A percentile compares a stretch with the other conserved stretches of the same genome.
phyloP scores from a whole-genome alignment of 2,113 vertebrate genomes.

The Cyanoderma ruficeps region DNA sequence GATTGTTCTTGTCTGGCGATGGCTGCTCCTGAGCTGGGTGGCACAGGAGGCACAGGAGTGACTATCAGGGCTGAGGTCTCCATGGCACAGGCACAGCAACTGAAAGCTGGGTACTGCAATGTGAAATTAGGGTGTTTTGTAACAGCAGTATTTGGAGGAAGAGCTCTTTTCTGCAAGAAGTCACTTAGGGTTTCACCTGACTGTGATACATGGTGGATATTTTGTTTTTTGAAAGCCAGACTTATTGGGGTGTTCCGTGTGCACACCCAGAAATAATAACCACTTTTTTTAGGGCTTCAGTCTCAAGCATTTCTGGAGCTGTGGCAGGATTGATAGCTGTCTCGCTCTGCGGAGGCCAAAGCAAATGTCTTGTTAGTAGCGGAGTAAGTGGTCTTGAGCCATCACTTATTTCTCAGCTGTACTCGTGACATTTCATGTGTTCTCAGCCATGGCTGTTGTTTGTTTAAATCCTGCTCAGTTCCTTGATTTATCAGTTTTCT shows the following conservation, averaged over 20 bases:
- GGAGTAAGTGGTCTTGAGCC: conserved; percentile 53
- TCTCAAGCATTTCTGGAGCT: not conserved
- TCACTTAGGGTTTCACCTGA: not conserved
- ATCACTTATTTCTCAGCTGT: conserved; percentile 54
- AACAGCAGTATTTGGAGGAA: not conserved
- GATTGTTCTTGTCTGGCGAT: accelerated
- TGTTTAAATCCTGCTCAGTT: conserved; percentile 59
- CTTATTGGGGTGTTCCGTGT: not conserved
- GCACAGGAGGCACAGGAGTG: not conserved
- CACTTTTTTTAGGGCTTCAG: not conserved
- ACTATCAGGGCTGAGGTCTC: not conserved
- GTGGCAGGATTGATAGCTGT: conserved; percentile 8
- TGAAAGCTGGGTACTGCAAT: not conserved
- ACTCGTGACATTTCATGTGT: conserved; percentile 46
- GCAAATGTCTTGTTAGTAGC: conserved; percentile 50
- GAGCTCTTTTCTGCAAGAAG: not conserved
- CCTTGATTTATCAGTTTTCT: conserved; percentile 64
- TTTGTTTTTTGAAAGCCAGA: not conserved
- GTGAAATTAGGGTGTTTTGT: not conserved
- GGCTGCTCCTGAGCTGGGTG: not conserved
- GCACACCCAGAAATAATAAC: not conserved
- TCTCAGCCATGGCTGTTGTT: conserved; percentile 57
- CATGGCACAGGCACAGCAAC: not conserved
- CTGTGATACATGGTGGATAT: not conserved
- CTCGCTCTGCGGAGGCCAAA: not conserved